phyloP scores from a whole-genome alignment of 2,888 invertebrate genomes.

The Eremobia ochroleuca region DNA sequence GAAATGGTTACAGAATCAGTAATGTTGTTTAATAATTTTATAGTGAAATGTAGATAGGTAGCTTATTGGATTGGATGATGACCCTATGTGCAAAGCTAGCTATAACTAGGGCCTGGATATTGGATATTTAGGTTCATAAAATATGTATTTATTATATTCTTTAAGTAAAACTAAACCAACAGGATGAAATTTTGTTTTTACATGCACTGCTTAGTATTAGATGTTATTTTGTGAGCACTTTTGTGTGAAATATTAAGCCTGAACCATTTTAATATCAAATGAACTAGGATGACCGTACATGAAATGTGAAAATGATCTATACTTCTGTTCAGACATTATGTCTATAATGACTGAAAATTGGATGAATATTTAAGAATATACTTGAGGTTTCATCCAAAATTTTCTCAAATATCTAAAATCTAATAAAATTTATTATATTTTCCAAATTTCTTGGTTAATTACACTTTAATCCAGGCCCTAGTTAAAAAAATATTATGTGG shows the following conservation, averaged over 20 bases:
- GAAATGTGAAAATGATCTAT: background rate
- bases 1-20: no score
- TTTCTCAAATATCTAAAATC: background rate
- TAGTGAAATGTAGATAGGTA: background rate
- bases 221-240: background rate
- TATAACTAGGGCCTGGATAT: background rate
- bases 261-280: background rate
- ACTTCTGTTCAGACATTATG: background rate
- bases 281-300: background rate
- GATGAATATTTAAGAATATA: background rate
- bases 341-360: background rate
- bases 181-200: background rate
- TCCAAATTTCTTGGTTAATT: background rate
- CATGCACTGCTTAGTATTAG: background rate
- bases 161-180: background rate
- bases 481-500: background rate
- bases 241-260: no score
- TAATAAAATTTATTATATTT: background rate
- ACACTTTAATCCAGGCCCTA: slow-evolving; percentile 1
- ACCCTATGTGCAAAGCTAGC: slow-evolving; percentile 5
- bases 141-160: slow-evolving; percentile 2
- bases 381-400: background rate
- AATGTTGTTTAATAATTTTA: background rate
- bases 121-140: background rate
- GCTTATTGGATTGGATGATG: slow-evolving; percentile 15